Conservation (phyloP, 2,797 vertebrate genomes). For the Malurus splendens region DNA sequence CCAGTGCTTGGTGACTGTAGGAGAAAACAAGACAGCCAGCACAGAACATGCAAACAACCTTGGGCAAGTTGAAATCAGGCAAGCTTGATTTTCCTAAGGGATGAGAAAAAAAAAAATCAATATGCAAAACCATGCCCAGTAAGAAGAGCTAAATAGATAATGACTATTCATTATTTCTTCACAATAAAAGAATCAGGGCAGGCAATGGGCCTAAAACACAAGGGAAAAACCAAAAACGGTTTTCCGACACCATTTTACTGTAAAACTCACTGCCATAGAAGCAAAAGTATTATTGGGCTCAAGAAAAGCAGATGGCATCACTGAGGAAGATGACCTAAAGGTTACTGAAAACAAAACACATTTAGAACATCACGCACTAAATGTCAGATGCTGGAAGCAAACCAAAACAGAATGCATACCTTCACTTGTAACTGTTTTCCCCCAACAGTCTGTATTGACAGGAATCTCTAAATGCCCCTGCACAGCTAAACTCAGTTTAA, state of each 20-base stretch:
- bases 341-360: background rate
- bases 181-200: background rate
- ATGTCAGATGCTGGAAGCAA: background rate
- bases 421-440: background rate
- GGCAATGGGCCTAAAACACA: background rate
- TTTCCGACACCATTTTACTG: background rate
- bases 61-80: background rate
- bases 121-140: background rate
- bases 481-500: background rate
- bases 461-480: background rate
- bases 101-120: background rate
- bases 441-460: fast-evolving
- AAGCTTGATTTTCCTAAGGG: background rate
- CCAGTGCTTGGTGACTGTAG: background rate
- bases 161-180: background rate
- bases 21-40: background rate
- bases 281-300: background rate
- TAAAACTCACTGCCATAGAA: background rate
- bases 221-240: background rate
- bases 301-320: background rate
- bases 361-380: background rate
- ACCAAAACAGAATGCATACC: background rate
- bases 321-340: background rate
- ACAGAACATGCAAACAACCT: background rate
- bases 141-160: background rate